phyloP scores from a whole-genome alignment of 2,888 invertebrate species.

The Oligia latruncula region DNA sequence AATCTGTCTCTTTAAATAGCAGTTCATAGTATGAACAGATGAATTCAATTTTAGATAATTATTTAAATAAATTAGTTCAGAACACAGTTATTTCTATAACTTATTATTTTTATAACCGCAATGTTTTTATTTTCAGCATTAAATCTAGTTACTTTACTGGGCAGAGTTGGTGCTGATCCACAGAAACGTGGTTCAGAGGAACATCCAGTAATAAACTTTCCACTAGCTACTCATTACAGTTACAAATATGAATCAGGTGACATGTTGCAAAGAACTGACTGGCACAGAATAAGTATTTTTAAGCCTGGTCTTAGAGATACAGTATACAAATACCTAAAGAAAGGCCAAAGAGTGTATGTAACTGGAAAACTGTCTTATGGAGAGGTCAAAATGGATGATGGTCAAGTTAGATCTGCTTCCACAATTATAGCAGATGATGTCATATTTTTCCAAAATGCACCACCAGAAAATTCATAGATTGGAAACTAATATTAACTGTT shows the following conservation, averaged over 20 bases:
- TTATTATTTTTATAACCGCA: background rate
- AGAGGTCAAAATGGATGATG: conserved; percentile 94
- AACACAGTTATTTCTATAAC: background rate
- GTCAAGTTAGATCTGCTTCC: conserved; percentile 92
- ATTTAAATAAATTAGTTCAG: background rate
- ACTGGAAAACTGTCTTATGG: conserved; percentile 96
- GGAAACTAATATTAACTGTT: conserved; percentile 22
- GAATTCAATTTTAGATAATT: background rate
- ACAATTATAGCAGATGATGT: conserved; percentile 96
- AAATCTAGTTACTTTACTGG: conserved; percentile 95
- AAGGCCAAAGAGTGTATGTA: conserved; percentile 96
- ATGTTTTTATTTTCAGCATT: conserved; percentile 85
- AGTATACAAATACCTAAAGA: conserved; percentile 94
- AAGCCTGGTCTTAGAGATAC: conserved; percentile 95
- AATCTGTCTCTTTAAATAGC: background rate
- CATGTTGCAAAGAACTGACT: conserved; percentile 95
- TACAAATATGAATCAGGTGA: conserved; percentile 95
- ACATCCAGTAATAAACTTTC: conserved; percentile 96
- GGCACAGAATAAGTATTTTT: conserved; percentile 97
- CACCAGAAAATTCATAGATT: conserved; percentile 64
- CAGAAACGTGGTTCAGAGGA: conserved; percentile 95
- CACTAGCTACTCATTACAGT: conserved; percentile 96
- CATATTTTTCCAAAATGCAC: conserved; percentile 92
- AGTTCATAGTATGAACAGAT: background rate
- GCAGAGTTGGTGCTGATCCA: conserved; percentile 97